Percentiles rank a stretch among this genome's conserved stretches.
Evolutionary conservation across 2,888 invertebrate genomes (phyloP).

Genomic region (Apodemia zela): DNA sequence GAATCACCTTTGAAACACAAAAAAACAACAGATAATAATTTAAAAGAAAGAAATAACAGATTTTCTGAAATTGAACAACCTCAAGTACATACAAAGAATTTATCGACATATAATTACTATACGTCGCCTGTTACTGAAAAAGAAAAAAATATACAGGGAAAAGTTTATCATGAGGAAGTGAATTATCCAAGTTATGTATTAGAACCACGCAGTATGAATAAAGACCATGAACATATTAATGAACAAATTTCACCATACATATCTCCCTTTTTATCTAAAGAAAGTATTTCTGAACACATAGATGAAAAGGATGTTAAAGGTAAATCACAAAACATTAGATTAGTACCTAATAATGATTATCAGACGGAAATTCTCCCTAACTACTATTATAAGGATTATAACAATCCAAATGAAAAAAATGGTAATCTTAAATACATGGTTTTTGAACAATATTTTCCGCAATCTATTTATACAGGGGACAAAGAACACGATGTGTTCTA

Average conservation of each 20-base stretch:
- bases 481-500: background rate
- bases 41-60: conserved; percentile 19
- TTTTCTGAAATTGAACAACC: conserved; percentile 25
- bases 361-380: background rate
- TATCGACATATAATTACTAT: conserved; percentile 36
- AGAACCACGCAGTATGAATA: background rate
- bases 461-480: background rate
- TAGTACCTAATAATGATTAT: background rate
- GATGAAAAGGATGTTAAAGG: conserved; percentile 1
- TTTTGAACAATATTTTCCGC: conserved; percentile 3
- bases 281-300: conserved; percentile 29
- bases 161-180: background rate
- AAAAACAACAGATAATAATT: background rate
- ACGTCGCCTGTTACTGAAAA: background rate
- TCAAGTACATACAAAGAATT: conserved; percentile 21
- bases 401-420: background rate
- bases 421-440: background rate
- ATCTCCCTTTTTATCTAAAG: conserved; percentile 28
- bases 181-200: background rate
- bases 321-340: background rate
- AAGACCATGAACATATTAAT: background rate
- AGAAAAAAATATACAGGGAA: background rate
- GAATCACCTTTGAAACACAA: background rate
- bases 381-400: conserved; percentile 1
- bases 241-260: background rate